Evolutionary conservation across 2,113 vertebrate genomes (phyloP), one percentile per base, ranked within the genome.

Genomic region (Antechinus flavipes): DNA sequence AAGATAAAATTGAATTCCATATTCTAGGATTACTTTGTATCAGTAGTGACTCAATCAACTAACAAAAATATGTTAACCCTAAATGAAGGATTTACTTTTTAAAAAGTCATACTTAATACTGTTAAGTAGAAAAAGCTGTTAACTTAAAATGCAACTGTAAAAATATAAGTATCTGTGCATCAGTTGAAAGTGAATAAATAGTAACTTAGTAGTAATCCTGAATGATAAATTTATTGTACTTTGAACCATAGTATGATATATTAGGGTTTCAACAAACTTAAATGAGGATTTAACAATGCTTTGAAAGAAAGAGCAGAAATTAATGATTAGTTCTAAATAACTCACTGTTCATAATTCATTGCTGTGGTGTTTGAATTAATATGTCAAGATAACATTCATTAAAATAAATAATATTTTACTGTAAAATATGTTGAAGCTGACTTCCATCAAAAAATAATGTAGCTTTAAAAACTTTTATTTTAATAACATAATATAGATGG

Each of bases 381-480:
- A 95, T 93, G 93, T 91, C 95, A 95, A 42, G 35, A 94, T 94
- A 95, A 89, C 53, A 96, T 95, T 14, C 90, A 93, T 93, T 94
- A 96, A 96, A 97, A 95, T 89, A 93, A 94, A 50, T 52, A 94
- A 14, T 93, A 49, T 91, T 94, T 94, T 91, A 52, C 58, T 95
- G 91, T 96, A 91, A 95, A 92, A 94, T 94, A 90, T 94, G 23
- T 56, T 53, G 26, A 96, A 93, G 95, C 92, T 92, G 27, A 97
- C 26, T 97, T 97, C 89, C 90, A 94, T 91, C 95, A 95, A 96
- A 97, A 96, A 94, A 76, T 97, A 92, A 96, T 97, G 91, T 55
- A 95, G 68, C 91, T 95, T 96, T 76, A 93, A 94, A 96, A 93
- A 92, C 96, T 92, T 94, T 95, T 98, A 52, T 93, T 95, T 90